These are phyloP conservation scores for Pluvianellus socialis DNA, from an alignment of 2,113 vertebrate species.

Conservation along the genomic window DNA sequence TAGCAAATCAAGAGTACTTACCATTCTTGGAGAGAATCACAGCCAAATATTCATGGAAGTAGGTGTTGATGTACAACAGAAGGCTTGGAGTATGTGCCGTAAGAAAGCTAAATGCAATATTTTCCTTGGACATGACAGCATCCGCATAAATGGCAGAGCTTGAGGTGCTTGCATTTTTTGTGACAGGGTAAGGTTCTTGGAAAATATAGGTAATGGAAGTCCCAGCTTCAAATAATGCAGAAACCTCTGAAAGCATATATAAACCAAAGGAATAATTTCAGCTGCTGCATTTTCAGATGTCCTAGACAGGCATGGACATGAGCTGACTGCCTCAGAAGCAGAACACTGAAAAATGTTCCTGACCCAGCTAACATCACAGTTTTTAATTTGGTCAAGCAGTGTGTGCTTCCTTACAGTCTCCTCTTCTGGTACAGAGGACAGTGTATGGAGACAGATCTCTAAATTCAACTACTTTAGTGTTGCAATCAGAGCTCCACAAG, in stretches of 20 bases:
- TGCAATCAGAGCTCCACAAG: not conserved
- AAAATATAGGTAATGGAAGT: constrained; percentile 91
- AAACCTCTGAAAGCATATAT: constrained; percentile 85
- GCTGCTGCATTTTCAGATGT: not conserved
- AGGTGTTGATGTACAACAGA: constrained; percentile 88
- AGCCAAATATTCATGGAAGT: constrained; percentile 88
- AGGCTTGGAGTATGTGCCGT: constrained; percentile 87
- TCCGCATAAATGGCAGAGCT: constrained; percentile 85
- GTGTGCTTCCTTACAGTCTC: not conserved
- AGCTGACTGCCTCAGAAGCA: not conserved
- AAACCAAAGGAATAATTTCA: constrained; percentile 7
- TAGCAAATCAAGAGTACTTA: constrained; percentile 63
- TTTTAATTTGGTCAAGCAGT: not conserved
- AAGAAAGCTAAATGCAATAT: constrained; percentile 87
- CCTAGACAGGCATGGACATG: not conserved
- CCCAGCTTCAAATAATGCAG: constrained; percentile 88
- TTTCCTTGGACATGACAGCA: constrained; percentile 82
- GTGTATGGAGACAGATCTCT: not conserved
- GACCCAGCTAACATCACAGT: not conserved
- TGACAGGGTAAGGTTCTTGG: constrained; percentile 94
- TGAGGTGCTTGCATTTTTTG: constrained; percentile 84
- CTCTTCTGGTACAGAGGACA: not conserved
- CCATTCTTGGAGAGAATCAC: constrained; percentile 90
- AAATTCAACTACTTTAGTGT: not conserved
- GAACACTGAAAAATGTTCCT: not conserved